These are phyloP conservation scores for Rosalia funebris DNA, from an alignment of 2,888 invertebrate species.

Conservation along the genomic window DNA sequence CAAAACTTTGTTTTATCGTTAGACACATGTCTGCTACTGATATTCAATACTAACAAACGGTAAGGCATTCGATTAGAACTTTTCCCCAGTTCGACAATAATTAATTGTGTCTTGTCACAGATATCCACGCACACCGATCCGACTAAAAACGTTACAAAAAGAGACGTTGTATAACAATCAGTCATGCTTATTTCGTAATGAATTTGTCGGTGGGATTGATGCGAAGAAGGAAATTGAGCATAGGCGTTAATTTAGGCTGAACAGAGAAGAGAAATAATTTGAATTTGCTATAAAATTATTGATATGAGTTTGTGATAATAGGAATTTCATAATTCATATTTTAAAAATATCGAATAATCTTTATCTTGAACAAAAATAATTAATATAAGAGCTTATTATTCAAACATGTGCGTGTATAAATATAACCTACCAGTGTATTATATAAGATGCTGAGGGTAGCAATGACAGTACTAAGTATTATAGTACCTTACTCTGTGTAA, in stretches of 20 bases:
- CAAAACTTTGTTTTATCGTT: constrained; percentile 43
- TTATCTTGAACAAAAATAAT: no score
- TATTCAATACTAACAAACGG: constrained; percentile 41
- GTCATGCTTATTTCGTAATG: constrained; percentile 24
- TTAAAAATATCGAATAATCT: no score
- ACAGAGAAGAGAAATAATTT: no score
- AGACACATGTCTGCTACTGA: constrained; percentile 39
- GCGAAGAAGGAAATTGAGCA: neutral
- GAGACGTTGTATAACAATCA: constrained; percentile 22
- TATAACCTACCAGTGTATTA: no score
- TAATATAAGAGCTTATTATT: no score
- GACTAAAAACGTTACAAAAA: constrained; percentile 22
- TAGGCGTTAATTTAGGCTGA: neutral
- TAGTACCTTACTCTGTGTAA: no score
- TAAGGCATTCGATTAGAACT: constrained; percentile 41
- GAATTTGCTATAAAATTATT: no score
- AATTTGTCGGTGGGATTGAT: constrained; percentile 13
- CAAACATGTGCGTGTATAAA: no score
- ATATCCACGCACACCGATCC: constrained; percentile 16
- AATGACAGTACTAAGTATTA: no score
- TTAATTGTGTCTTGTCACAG: constrained; percentile 42
- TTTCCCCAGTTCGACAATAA: constrained; percentile 40
- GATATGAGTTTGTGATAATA: no score
- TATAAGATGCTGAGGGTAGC: no score
- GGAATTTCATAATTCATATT: no score